A percentile compares a stretch with the other conserved stretches of the same genome.
These are phyloP conservation scores for Brachypodius melanocephalos DNA, from an alignment of 2,113 vertebrate genomes.

Conservation along the genomic window DNA sequence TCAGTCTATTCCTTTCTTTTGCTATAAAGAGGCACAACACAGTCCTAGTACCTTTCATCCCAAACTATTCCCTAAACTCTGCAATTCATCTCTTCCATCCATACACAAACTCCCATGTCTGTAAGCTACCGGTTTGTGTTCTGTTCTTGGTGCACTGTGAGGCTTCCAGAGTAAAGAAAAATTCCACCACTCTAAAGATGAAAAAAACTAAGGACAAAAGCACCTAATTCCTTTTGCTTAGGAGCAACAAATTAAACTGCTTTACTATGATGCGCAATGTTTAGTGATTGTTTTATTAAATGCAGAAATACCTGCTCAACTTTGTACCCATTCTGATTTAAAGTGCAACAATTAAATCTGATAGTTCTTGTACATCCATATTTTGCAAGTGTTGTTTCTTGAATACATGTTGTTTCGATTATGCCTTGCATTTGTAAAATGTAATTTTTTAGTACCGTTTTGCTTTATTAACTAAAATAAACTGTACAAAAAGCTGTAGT, in stretches of 20 bases:
- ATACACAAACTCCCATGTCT: neutral
- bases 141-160: neutral
- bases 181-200: neutral
- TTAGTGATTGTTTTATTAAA: slow-evolving; percentile 62
- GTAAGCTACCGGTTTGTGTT: neutral
- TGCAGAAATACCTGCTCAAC: slow-evolving; percentile 42
- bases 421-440: slow-evolving; percentile 45
- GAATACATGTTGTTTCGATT: neutral
- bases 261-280: slow-evolving; percentile 32
- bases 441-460: slow-evolving; percentile 57
- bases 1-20: neutral
- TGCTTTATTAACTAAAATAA: slow-evolving; percentile 74
- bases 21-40: neutral
- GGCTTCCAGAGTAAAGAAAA: neutral
- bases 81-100: neutral
- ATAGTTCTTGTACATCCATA: slow-evolving; percentile 34
- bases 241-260: slow-evolving; percentile 43
- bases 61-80: neutral
- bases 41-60: neutral
- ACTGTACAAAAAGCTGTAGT: slow-evolving; percentile 72
- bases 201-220: neutral
- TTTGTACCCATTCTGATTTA: slow-evolving; percentile 47
- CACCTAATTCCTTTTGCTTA: neutral
- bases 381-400: slow-evolving; percentile 14
- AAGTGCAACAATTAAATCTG: slow-evolving; percentile 51